A percentile compares a stretch with the other conserved stretches of the same genome.
phyloP scores from a whole-genome alignment of 2,113 vertebrate genomes.

The Hippocampus comes region DNA sequence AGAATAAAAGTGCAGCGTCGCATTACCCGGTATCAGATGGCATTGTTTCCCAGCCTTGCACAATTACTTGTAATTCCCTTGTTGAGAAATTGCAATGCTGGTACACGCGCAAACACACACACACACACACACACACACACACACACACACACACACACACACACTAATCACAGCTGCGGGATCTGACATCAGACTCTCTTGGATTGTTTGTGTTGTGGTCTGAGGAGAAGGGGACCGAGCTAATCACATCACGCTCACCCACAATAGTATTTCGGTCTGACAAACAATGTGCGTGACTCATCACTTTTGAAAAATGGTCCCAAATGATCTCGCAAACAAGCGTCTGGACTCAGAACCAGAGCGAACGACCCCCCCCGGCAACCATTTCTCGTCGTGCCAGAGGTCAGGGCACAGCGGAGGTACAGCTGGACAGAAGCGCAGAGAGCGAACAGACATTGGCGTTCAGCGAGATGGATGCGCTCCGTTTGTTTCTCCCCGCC shows the following conservation, averaged over 20 bases:
- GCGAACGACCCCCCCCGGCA: conserved; percentile 23
- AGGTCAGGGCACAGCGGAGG: conserved; percentile 51
- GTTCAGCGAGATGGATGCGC: conserved; percentile 3
- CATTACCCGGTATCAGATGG: conserved; percentile 58
- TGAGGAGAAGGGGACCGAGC: conserved; percentile 15
- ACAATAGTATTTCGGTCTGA: conserved; percentile 55
- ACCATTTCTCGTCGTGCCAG: conserved; percentile 19
- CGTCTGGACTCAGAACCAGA: conserved; percentile 22
- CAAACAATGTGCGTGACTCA: conserved; percentile 40
- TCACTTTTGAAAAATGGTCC: conserved; percentile 49
- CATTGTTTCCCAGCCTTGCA: conserved; percentile 41
- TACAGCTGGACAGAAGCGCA: conserved; percentile 30
- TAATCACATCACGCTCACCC: conserved; percentile 41
- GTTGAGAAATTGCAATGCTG: conserved; percentile 45
- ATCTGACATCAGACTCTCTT: conserved; percentile 35
- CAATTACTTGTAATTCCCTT: conserved; percentile 44
- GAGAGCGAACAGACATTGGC: conserved; percentile 35
- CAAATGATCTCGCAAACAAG: conserved; percentile 41
- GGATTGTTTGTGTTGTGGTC: conserved; percentile 55
- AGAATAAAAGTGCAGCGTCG: conserved; percentile 40
- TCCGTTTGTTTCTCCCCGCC: conserved; percentile 50
- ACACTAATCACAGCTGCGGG: conserved; percentile 44
- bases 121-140: conserved; percentile 49
- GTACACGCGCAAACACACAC: conserved; percentile 58
- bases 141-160: conserved; percentile 53